Evolutionary conservation across 64 coral and sea anemone genomes (phyloP).

Genomic region (Dendrophyllia cribrosa): DNA sequence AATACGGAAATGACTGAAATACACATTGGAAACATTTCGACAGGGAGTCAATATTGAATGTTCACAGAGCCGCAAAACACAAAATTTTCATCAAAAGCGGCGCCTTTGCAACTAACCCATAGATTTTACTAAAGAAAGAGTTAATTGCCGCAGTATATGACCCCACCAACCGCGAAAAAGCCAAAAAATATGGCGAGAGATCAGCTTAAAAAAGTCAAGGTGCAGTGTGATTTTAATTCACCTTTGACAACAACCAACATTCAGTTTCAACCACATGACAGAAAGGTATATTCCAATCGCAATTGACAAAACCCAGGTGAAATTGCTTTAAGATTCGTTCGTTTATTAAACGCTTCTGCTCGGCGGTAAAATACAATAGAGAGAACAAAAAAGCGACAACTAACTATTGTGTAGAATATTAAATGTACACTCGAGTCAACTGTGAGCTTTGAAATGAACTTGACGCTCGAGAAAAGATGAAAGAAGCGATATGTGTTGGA

Average conservation of each 20-base stretch:
- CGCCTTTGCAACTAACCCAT: background rate
- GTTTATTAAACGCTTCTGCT: background rate
- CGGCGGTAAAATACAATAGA: background rate
- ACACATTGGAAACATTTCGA: background rate
- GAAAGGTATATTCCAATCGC: background rate
- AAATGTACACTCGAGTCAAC: background rate
- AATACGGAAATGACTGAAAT: background rate
- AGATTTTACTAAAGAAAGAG: background rate
- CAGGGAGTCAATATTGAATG: background rate
- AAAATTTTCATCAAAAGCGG: background rate
- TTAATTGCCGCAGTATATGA: background rate
- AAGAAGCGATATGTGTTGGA: background rate
- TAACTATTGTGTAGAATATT: constrained; percentile 29
- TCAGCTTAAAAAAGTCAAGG: background rate
- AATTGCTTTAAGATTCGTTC: background rate
- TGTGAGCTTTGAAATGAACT: background rate
- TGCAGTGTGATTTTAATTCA: background rate
- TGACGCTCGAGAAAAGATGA: background rate
- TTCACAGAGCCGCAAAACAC: background rate
- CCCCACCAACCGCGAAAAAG: background rate
- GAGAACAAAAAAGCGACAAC: constrained; percentile 1
- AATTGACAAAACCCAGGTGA: background rate
- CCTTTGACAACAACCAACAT: background rate
- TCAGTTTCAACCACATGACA: background rate
- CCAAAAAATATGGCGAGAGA: background rate